A percentile compares a stretch with the other conserved stretches of the same genome.
Conservation (phyloP, 92 coral and sea anemone species). For the Phenganax subtilis region DNA sequence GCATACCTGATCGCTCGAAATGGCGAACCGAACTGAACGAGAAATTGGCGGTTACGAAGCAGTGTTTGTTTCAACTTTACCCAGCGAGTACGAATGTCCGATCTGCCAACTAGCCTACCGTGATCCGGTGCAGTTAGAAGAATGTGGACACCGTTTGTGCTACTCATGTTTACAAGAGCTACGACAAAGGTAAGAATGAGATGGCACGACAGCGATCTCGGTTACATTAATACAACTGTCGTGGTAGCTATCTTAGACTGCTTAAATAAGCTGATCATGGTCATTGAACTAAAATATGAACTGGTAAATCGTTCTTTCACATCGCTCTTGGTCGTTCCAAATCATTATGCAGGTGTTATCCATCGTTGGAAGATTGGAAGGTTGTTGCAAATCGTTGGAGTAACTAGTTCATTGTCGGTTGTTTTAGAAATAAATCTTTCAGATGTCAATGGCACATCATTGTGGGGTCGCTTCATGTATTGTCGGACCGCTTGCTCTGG, state of each 20-base stretch:
- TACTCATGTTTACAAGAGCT: slow-evolving; percentile 93
- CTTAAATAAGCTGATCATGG: neutral
- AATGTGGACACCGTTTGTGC: slow-evolving; percentile 95
- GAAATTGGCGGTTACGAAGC: slow-evolving; percentile 95
- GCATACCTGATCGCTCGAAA: slow-evolving; percentile 2
- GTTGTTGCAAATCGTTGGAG: too few species aligned
- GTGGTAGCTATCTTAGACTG: neutral
- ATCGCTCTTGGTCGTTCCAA: too few species aligned
- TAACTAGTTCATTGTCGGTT: too few species aligned
- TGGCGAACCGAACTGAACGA: slow-evolving; percentile 96
- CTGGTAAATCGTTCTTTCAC: too few species aligned
- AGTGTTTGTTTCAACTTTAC: slow-evolving; percentile 72
- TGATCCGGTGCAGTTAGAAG: slow-evolving; percentile 95
- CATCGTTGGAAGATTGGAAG: too few species aligned
- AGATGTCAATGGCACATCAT: too few species aligned
- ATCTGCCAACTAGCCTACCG: slow-evolving; percentile 96
- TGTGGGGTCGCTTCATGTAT: too few species aligned
- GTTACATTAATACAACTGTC: neutral
- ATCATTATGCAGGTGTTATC: too few species aligned
- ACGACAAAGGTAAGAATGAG: slow-evolving; percentile 65
- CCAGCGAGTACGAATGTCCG: slow-evolving; percentile 95
- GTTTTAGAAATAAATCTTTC: too few species aligned
- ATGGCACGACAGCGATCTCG: neutral
- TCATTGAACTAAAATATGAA: too few species aligned
- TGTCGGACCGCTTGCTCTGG: neutral